Conservation (phyloP, 2,888 invertebrate genomes). For the Mantis religiosa region DNA sequence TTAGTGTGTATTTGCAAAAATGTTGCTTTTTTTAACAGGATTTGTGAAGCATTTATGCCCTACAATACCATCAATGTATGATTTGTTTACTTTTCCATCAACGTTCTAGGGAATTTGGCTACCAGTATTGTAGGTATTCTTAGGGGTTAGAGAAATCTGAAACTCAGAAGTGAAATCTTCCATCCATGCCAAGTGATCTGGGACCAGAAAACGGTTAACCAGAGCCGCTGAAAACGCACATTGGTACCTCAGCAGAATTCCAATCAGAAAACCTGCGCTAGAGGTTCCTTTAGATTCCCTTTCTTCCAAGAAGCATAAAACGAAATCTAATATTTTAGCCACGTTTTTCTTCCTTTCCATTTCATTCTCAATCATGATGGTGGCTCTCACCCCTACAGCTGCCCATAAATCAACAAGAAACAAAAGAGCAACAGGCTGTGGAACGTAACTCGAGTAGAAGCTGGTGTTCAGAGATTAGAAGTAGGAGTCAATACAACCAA, state of each 20-base stretch:
- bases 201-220: background rate
- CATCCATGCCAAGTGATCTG: background rate
- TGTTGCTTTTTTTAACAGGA: too few species aligned
- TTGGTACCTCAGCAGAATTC: background rate
- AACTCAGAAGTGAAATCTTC: background rate
- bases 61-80: too few species aligned
- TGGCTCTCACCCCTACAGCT: background rate
- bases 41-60: too few species aligned
- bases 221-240: background rate
- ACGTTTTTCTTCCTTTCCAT: background rate
- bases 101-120: too few species aligned
- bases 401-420: background rate
- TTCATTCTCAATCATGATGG: background rate
- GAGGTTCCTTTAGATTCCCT: background rate
- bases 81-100: too few species aligned
- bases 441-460: background rate
- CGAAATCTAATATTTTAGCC: background rate
- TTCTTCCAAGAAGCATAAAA: background rate
- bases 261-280: background rate
- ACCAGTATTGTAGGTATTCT: background rate
- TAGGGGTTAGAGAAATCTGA: background rate
- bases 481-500: background rate
- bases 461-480: background rate
- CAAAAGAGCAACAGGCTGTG: background rate
- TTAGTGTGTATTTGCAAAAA: too few species aligned